Percentiles rank a stretch among this genome's conserved stretches.
These are phyloP conservation scores for Microctonus aethiopoides DNA, from an alignment of 2,888 invertebrate genomes.

Conservation along the genomic window DNA sequence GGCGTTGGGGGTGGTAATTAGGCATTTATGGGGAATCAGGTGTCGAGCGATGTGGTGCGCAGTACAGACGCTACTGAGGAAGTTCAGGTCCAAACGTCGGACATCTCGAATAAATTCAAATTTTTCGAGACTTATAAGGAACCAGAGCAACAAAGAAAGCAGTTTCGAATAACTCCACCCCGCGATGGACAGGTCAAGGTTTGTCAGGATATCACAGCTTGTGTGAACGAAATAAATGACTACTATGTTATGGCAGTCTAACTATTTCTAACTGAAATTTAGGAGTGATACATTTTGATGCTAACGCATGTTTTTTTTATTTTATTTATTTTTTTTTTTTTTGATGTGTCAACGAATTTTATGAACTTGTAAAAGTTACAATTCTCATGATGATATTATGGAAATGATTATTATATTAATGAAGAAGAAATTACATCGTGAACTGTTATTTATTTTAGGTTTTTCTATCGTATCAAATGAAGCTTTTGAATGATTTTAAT, in stretches of 20 bases:
- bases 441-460: no score
- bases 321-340: no score
- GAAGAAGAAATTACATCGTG: no score
- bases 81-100: constrained; percentile 82
- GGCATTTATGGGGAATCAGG: constrained; percentile 70
- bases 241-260: background rate
- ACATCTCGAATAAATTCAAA: constrained; percentile 87
- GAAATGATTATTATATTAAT: no score
- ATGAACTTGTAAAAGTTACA: no score
- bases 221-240: background rate
- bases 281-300: no score
- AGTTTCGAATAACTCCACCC: constrained; percentile 90
- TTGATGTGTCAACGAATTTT: no score
- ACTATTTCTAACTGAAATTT: no score
- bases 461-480: no score
- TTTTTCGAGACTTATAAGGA: constrained; percentile 91
- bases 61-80: constrained; percentile 81
- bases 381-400: no score
- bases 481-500: no score
- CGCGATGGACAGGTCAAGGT: constrained; percentile 81
- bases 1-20: constrained; percentile 45
- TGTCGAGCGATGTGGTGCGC: constrained; percentile 78
- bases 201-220: constrained; percentile 42
- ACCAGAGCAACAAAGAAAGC: constrained; percentile 75
- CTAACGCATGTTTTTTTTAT: no score